These are phyloP conservation scores for Allygus modestus DNA, from an alignment of 2,888 invertebrate genomes.

Conservation along the genomic window DNA sequence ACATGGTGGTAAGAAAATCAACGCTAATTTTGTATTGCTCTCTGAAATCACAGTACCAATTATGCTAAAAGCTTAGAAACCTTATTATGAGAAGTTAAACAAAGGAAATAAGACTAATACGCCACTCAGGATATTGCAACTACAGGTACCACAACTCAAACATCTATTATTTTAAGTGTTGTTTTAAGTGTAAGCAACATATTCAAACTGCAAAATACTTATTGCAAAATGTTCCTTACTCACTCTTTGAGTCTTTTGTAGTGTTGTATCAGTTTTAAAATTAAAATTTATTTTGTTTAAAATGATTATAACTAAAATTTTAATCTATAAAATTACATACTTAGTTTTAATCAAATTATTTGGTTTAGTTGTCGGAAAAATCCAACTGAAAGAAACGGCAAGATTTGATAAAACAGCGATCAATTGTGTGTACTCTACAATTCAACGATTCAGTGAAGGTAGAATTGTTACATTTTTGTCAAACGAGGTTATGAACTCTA, in stretches of 20 bases:
- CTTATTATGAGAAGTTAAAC: neutral
- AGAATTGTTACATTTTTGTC: constrained; percentile 16
- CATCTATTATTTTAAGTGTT: too few species aligned
- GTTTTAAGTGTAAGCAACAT: too few species aligned
- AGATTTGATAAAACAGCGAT: neutral
- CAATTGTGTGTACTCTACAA: neutral
- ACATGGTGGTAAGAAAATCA: too few species aligned
- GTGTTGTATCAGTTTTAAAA: too few species aligned
- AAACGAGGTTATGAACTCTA: neutral
- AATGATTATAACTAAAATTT: neutral
- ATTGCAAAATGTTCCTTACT: too few species aligned
- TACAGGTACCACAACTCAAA: too few species aligned
- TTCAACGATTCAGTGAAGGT: neutral
- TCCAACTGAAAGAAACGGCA: neutral
- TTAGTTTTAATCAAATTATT: neutral
- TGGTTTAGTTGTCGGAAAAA: neutral
- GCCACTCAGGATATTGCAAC: neutral
- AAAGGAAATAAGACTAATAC: neutral
- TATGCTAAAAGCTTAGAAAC: neutral
- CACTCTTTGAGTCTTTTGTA: too few species aligned
- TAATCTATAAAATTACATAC: neutral
- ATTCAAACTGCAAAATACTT: too few species aligned
- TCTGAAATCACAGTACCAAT: neutral
- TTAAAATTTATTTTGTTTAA: neutral
- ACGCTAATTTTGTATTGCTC: too few species aligned